Evolutionary conservation across 2,888 invertebrate genomes (phyloP), one percentile per base, ranked within the genome.

Genomic region (Falcaria lacertinaria): DNA sequence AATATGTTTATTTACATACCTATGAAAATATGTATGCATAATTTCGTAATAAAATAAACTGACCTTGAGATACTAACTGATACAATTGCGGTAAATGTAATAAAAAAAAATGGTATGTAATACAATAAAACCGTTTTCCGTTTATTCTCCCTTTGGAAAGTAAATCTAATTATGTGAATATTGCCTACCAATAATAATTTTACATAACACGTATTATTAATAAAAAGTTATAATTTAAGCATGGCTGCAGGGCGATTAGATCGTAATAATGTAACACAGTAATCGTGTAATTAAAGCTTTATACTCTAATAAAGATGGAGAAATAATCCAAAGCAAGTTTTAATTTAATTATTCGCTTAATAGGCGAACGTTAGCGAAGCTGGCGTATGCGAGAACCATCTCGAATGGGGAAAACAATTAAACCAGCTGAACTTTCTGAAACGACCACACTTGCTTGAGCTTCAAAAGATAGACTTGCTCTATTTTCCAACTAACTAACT

Each of bases 401-500:
- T 55, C 56, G 59, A 72, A 73, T 65, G 69, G 57, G 70, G n/a
- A 64, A 75, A 78, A 72, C 73, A 71, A 74, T 80, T 79, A 66
- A 69, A 63, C 53, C 49, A 33, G 33, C 32, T 11, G 32, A 40
- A 34, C 34, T 40, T 19, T 40, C 48, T 43, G 33, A 41, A 62
- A 58, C 57, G 46, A 60, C 50, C 60, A 54, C 66, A 64, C 62
- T 63, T 51, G 48, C 41, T 47, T 32, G 34, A 44, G 39, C 44
- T 39, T 43, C 17, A 42, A 54, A 43, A 44, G 37, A 44, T 25
- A 14, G 17, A 34, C 17, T 34, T n/a, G 36, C 48, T 46, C 50
- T 60, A 56, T 61, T 72, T 60, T 60, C 57, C 57, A 61, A 54
- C 54, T 43, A 61, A 54, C 54, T 43, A 45, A 45, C 49, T 52